Evolutionary conservation across 2,113 vertebrate species (phyloP).

Genomic region (Ascaphus truei): DNA sequence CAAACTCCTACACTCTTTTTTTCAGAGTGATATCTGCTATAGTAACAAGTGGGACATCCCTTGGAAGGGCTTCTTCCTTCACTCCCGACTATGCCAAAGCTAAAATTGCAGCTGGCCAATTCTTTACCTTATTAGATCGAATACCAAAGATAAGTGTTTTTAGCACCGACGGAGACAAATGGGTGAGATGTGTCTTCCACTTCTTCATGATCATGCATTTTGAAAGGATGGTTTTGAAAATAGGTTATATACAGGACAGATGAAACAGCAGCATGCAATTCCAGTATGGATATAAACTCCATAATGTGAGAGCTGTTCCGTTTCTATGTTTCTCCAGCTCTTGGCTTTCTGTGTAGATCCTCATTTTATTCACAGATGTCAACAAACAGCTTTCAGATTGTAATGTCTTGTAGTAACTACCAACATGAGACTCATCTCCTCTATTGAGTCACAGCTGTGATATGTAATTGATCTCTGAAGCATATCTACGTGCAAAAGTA

Average conservation of each 20-base stretch:
- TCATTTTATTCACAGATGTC: constrained; percentile 14
- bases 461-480: neutral
- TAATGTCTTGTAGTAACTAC: neutral
- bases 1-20: neutral
- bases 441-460: neutral
- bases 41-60: constrained; percentile 84
- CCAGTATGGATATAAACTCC: no score
- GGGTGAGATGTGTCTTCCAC: constrained; percentile 69
- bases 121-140: constrained; percentile 87
- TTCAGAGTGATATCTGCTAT: constrained; percentile 87
- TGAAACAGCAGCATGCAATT: fast-evolving
- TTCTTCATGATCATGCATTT: no score
- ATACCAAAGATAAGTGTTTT: constrained; percentile 78
- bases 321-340: no score
- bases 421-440: neutral
- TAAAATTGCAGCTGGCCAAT: constrained; percentile 88
- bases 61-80: constrained; percentile 88
- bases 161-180: constrained; percentile 81
- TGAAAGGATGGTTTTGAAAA: no score
- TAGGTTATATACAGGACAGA: no score
- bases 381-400: constrained; percentile 8
- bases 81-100: constrained; percentile 96
- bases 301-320: neutral
- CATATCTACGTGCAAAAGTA: no score
- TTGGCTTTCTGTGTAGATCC: neutral